A percentile compares a stretch with the other conserved stretches of the same genome.
These are phyloP conservation scores for Rotaria sp. DNA, from an alignment of 2,888 invertebrate genomes.

Conservation along the genomic window DNA sequence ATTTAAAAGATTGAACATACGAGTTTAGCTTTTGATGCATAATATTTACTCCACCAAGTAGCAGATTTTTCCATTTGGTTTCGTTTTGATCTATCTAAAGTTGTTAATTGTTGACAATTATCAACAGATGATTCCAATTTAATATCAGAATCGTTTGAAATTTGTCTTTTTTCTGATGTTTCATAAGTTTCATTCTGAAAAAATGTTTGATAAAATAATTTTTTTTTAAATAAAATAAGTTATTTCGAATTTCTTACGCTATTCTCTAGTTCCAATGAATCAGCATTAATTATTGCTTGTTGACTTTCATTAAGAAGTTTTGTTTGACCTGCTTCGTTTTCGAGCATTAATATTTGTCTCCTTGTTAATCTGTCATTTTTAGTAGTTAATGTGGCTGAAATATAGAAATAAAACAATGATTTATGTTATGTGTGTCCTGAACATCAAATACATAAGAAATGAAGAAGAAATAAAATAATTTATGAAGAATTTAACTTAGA, in stretches of 20 bases:
- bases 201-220: no score
- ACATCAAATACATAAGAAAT: no score
- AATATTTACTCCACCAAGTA: conserved; percentile 2
- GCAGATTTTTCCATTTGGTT: not conserved
- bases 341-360: not conserved
- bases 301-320: not conserved
- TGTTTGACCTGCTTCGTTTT: not conserved
- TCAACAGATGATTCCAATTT: not conserved
- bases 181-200: no score
- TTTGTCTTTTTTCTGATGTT: not conserved
- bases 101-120: not conserved
- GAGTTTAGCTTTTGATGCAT: not conserved
- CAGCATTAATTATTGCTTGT: not conserved
- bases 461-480: no score
- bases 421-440: no score
- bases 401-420: not conserved
- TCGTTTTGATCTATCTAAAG: not conserved
- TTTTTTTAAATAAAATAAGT: no score
- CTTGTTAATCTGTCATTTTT: not conserved
- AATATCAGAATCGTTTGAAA: not conserved
- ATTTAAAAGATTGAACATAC: not conserved
- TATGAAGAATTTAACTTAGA: no score
- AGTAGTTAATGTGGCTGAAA: not conserved
- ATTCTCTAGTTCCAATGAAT: not conserved
- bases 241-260: not conserved